phyloP scores from a whole-genome alignment of 1,140 invertebrate genomes.

The Drosophila subpulchrella region DNA sequence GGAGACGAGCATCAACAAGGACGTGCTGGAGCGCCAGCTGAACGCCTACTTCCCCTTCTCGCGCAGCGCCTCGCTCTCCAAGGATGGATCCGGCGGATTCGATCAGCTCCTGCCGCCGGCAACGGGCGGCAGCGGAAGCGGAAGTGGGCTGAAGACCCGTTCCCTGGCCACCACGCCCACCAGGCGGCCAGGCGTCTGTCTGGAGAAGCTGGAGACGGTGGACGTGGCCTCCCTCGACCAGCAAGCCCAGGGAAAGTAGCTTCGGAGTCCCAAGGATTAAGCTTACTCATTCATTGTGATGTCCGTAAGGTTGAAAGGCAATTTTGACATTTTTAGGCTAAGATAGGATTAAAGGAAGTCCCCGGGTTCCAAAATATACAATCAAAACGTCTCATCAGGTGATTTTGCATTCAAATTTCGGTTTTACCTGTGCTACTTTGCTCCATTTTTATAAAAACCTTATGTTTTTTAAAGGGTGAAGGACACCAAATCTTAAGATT shows the following conservation, averaged over 20 bases:
- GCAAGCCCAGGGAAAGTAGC: constrained; percentile 4
- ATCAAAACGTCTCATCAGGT: background rate
- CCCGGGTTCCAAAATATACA: background rate
- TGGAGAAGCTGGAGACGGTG: constrained; percentile 62
- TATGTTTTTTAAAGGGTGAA: no score
- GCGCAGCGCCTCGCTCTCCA: constrained; percentile 60
- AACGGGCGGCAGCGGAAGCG: background rate
- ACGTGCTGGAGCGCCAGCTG: constrained; percentile 70
- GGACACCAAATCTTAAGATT: no score
- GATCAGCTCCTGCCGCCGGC: constrained; percentile 32
- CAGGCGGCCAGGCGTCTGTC: constrained; percentile 33
- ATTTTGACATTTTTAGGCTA: constrained; percentile 31
- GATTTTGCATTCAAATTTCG: no score
- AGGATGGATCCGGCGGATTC: constrained; percentile 41
- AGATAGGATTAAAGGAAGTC: constrained; percentile 2
- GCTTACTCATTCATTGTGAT: constrained; percentile 21
- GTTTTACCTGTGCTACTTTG: no score
- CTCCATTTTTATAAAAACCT: no score
- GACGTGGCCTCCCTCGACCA: constrained; percentile 48
- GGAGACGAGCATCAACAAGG: constrained; percentile 79
- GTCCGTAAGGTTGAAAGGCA: constrained; percentile 30
- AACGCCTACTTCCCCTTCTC: constrained; percentile 77
- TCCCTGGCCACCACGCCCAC: constrained; percentile 62
- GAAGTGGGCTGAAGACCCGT: constrained; percentile 24
- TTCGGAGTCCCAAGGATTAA: background rate